Base-by-base conservation (phyloP, 2,797 vertebrate genomes). In the Ceryle rudis region DNA sequence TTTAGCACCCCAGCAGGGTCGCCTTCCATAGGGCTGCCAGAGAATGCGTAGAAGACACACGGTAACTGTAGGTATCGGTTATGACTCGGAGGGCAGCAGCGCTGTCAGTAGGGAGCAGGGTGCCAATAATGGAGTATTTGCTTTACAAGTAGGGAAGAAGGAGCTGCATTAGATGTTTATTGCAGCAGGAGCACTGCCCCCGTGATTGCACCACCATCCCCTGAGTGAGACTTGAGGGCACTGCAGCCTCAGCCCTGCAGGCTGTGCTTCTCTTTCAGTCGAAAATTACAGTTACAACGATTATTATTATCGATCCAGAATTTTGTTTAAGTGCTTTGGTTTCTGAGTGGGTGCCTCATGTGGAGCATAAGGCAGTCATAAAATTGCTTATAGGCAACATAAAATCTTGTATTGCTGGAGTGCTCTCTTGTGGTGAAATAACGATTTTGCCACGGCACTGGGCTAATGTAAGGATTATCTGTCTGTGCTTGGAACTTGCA, bases 351-450 rank as follows among this genome's bases (percentile, higher is more conserved):
- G 21, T 67, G 81, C 77, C 80, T 65, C 82, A 57, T 44, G 71
- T 62, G 85, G 57, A 94, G 80, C 33, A 19, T 52, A 80, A 92
- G 75, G 72, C 89, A 49, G 46, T 80, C 67, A 58, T 93, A 70
- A 94, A 82, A 85, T 65, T 83, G 65, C 90, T 73, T 82, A 42
- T 29, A 89, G 75, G 73, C 77, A 69, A 62, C 73, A 65, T 87
- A 70, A 90, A 91, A 74, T 97, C 90, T 93, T 64, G 61, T 62
- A 93, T 96, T 97, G 92, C 88, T 97, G 87, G 95, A 97, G 97
- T 97, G 97, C 97, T 96, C 97, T 96, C 97, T 97, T 97, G 97
- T 97, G 97, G 97, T 95, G 94, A 95, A 97, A 87, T 91, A 85
- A 96, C 0, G 90, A 89, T 94, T 96, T 91, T 91, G 90, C 74